phyloP scores from a whole-genome alignment of 23 tunicate genomes.

The Phallusia fumigata region DNA sequence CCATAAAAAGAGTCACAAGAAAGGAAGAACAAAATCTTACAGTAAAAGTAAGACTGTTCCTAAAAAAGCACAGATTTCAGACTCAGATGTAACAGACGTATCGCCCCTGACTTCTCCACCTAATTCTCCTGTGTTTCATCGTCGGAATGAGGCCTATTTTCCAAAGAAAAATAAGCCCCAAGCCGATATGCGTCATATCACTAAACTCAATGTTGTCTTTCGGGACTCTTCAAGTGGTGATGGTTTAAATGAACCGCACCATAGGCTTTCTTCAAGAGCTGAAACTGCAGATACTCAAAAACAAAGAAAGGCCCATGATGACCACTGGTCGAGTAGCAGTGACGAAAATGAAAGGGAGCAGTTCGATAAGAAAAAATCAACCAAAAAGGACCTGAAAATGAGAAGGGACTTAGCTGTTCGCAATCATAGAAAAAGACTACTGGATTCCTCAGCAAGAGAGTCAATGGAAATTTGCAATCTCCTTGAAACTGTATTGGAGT shows the following conservation, averaged over 20 bases:
- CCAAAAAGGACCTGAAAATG: background rate
- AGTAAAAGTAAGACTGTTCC: background rate
- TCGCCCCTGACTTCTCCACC: conserved; percentile 71
- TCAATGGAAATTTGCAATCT: conserved; percentile 71
- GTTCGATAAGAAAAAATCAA: background rate
- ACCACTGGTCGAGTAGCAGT: conserved; percentile 22
- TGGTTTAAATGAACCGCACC: background rate
- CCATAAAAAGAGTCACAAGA: background rate
- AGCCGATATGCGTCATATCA: conserved; percentile 25
- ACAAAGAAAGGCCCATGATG: background rate
- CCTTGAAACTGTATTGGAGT: conserved; percentile 80
- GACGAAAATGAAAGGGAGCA: conserved; percentile 12
- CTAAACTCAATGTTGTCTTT: conserved; percentile 47
- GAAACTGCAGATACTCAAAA: background rate
- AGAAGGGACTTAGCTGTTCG: conserved; percentile 18
- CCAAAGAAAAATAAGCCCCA: background rate
- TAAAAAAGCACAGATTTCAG: conserved; percentile 6
- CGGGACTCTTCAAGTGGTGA: background rate
- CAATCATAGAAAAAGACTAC: conserved; percentile 60
- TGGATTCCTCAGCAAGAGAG: conserved; percentile 71
- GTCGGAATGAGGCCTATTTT: background rate
- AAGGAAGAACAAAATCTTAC: background rate
- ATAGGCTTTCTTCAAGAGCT: background rate
- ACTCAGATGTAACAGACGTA: conserved; percentile 73
- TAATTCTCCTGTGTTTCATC: conserved; percentile 26